A percentile compares a stretch with the other conserved stretches of the same genome.
These are phyloP conservation scores for Clepsis dumicolana DNA, from an alignment of 2,888 invertebrate species.

Conservation along the genomic window DNA sequence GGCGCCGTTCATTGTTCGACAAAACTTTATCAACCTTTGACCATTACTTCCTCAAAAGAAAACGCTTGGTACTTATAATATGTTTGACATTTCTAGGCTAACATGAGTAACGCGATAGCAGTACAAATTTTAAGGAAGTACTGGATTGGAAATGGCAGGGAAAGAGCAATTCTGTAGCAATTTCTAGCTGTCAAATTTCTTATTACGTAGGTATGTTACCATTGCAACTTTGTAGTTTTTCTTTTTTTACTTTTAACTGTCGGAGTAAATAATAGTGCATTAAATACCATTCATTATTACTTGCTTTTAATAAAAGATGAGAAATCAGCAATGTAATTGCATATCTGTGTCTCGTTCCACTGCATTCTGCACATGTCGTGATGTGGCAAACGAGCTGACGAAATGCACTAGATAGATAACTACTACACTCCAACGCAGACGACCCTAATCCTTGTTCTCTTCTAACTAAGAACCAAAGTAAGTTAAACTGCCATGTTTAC, in stretches of 20 bases:
- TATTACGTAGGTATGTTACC: no score
- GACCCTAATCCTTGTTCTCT: neutral
- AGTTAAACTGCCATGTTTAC: neutral
- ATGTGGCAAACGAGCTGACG: conserved; percentile 16
- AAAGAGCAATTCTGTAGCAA: no score
- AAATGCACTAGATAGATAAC: conserved; percentile 27
- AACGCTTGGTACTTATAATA: no score
- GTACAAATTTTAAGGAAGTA: no score
- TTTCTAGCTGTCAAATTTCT: no score
- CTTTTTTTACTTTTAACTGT: no score
- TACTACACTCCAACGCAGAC: neutral
- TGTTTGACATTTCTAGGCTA: no score
- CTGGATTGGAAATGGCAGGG: no score
- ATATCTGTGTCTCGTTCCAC: conserved; percentile 15
- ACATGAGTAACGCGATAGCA: no score
- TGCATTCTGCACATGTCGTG: conserved; percentile 22
- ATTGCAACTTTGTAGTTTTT: no score
- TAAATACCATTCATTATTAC: no score
- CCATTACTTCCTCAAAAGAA: conserved; percentile 16
- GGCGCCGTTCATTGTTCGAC: conserved; percentile 2
- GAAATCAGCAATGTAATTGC: conserved; percentile 22
- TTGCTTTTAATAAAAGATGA: conserved; percentile 15
- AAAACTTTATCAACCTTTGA: conserved; percentile 12
- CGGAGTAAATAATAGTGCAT: no score
- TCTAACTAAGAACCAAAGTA: neutral